phyloP scores from a whole-genome alignment of 2,113 vertebrate genomes.

The Calidris pugnax region DNA sequence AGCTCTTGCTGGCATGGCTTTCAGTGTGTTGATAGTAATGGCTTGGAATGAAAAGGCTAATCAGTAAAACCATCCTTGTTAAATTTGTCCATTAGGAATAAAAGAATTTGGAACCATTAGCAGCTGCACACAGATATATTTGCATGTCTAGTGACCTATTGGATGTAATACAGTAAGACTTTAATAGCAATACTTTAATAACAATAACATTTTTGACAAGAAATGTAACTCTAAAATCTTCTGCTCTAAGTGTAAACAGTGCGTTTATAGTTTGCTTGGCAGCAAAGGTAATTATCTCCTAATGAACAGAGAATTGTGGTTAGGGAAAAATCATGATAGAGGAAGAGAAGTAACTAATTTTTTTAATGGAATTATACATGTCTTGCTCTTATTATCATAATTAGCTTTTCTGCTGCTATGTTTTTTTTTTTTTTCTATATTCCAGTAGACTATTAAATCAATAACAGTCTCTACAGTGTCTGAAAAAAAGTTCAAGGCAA shows the following conservation, averaged over 20 bases:
- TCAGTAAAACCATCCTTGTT: background rate
- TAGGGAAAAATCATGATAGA: constrained; percentile 46
- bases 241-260: constrained; percentile 35
- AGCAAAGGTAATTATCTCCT: constrained; percentile 68
- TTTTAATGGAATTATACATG: constrained; percentile 55
- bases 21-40: background rate
- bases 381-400: constrained; percentile 65
- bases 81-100: background rate
- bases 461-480: constrained; percentile 39
- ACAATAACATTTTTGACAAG: constrained; percentile 24
- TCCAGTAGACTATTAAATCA: constrained; percentile 63
- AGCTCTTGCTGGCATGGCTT: background rate
- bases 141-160: background rate
- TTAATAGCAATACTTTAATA: background rate
- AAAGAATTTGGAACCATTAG: background rate
- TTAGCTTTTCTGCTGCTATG: constrained; percentile 48
- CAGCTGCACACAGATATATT: background rate
- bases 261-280: constrained; percentile 54
- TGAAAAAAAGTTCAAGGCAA: constrained; percentile 59
- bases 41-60: background rate
- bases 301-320: constrained; percentile 61
- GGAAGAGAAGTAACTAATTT: constrained; percentile 35
- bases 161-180: background rate
- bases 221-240: constrained; percentile 37
- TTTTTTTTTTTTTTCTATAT: background rate